phyloP scores from a whole-genome alignment of 2,797 vertebrate species.

The Cynopterus sphinx region DNA sequence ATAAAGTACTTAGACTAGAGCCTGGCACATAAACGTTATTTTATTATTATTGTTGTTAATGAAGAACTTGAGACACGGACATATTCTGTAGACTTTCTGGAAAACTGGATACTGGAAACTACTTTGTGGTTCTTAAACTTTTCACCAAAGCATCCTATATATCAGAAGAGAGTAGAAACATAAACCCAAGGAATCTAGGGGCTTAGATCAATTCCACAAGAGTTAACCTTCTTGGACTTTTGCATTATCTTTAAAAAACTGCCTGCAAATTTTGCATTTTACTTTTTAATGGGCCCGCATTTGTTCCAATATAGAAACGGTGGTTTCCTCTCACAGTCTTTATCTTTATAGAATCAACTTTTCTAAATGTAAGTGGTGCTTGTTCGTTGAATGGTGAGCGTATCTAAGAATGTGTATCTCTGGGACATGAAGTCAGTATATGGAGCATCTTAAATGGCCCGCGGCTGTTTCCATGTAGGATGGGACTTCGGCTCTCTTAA shows the following conservation, averaged over 20 bases:
- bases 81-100: background rate
- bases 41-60: slow-evolving; percentile 13
- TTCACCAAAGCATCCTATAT: background rate
- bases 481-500: background rate
- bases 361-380: background rate
- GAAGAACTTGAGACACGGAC: slow-evolving; percentile 4
- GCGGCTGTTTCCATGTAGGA: background rate
- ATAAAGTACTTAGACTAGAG: background rate
- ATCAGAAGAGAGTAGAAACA: background rate
- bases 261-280: background rate
- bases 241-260: background rate
- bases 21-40: background rate
- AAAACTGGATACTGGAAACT: background rate
- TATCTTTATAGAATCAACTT: background rate
- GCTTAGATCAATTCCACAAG: background rate
- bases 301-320: background rate
- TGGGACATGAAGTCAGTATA: background rate
- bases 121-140: slow-evolving; percentile 19
- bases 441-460: background rate
- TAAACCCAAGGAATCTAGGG: background rate
- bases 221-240: background rate
- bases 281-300: background rate
- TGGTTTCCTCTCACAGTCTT: background rate
- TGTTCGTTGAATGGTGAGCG: background rate
- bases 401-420: background rate